Conservation (phyloP, 92 coral and sea anemone genomes). For the Siderastrea siderea region DNA sequence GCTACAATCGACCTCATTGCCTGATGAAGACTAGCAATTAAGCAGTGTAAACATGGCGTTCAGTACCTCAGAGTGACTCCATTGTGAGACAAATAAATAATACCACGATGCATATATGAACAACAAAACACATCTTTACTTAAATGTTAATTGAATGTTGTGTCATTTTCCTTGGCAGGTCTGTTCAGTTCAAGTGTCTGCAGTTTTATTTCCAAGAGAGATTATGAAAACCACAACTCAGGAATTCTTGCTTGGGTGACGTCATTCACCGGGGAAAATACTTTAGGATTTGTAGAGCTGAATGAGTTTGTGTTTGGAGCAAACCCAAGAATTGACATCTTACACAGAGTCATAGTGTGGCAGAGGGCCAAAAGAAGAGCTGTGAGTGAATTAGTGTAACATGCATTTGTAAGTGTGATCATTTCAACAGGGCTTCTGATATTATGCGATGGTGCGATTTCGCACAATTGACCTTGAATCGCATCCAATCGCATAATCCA, state of each 20-base stretch:
- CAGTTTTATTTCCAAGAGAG: constrained; percentile 81
- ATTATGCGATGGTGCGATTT: too few relatives aligned
- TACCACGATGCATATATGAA: too few relatives aligned
- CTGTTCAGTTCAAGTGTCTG: constrained; percentile 79
- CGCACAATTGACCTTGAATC: too few relatives aligned
- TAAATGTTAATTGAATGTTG: not conserved
- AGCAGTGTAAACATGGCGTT: too few relatives aligned
- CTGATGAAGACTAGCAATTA: too few relatives aligned
- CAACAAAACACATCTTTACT: not conserved
- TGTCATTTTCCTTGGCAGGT: constrained; percentile 51
- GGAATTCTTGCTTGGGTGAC: constrained; percentile 89
- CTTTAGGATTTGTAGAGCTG: constrained; percentile 83
- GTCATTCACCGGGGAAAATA: constrained; percentile 71
- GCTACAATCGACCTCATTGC: too few relatives aligned
- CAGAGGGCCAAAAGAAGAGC: constrained; percentile 97
- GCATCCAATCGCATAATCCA: too few relatives aligned
- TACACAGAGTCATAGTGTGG: constrained; percentile 99
- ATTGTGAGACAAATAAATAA: too few relatives aligned
- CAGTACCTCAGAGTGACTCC: too few relatives aligned
- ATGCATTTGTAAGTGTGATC: not conserved
- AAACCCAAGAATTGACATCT: constrained; percentile 95
- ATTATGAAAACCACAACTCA: constrained; percentile 88
- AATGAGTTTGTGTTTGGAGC: constrained; percentile 97
- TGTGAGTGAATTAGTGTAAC: constrained; percentile 69
- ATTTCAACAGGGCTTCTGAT: too few relatives aligned